Conservation (phyloP, 2,888 invertebrate species). For the Brachypalpus laphriformis region DNA sequence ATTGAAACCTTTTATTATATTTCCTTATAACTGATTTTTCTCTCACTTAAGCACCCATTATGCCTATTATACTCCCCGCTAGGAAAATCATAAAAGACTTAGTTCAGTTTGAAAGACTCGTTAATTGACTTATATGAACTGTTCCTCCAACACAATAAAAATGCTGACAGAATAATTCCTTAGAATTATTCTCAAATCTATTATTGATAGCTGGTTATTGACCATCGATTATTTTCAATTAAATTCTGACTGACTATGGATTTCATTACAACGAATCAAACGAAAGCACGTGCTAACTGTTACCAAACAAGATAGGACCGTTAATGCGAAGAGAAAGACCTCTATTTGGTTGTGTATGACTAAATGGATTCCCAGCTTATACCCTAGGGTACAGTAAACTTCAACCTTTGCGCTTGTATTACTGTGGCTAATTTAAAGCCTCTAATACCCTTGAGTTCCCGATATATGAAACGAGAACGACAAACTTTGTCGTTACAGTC, state of each 20-base stretch:
- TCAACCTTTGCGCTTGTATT: background rate
- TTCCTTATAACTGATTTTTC: background rate
- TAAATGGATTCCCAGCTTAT: background rate
- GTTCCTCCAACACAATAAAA: background rate
- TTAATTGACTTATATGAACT: background rate
- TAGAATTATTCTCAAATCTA: background rate
- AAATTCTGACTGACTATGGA: too few relatives aligned
- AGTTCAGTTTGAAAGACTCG: background rate
- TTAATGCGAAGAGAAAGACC: background rate
- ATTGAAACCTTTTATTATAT: background rate
- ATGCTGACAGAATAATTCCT: background rate
- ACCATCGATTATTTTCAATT: background rate
- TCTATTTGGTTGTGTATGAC: background rate
- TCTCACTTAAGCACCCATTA: background rate
- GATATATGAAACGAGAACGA: too few relatives aligned
- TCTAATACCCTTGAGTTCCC: too few relatives aligned
- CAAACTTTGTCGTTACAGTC: too few relatives aligned
- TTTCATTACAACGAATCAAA: background rate
- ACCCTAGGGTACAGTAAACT: background rate
- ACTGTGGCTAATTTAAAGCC: too few relatives aligned
- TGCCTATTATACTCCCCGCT: background rate
- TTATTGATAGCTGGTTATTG: background rate
- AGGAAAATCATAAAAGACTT: background rate
- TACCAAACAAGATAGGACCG: background rate
- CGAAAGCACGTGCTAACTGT: background rate